phyloP scores from a whole-genome alignment of 37 sponge, comb jelly and placozoan species.

The Spongilla lacustris region DNA sequence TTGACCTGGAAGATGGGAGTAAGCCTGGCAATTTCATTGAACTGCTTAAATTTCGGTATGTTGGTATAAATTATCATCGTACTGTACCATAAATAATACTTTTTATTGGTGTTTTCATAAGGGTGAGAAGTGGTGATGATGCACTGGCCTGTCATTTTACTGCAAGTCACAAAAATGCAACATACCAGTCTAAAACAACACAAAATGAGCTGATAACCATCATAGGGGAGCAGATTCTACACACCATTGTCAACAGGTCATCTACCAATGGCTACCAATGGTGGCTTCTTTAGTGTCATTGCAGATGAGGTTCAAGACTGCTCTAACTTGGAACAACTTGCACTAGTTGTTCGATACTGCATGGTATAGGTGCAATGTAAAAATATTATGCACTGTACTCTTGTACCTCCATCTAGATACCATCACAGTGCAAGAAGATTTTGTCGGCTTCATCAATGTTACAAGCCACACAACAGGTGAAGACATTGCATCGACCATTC shows the following conservation, averaged over 20 bases:
- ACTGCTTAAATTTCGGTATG: too few species aligned
- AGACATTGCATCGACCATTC: background rate
- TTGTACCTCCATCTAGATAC: background rate
- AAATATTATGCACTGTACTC: too few species aligned
- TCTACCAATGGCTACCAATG: too few species aligned
- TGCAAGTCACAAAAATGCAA: conserved; percentile 26
- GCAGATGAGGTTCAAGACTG: conserved; percentile 55
- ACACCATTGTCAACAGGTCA: too few species aligned
- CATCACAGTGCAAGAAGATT: background rate
- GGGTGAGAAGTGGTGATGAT: too few species aligned
- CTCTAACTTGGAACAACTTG: too few species aligned
- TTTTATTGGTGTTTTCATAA: too few species aligned
- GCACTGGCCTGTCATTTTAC: too few species aligned
- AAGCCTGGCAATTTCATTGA: conserved; percentile 14
- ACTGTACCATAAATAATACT: too few species aligned
- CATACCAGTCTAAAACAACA: conserved; percentile 65
- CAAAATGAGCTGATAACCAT: conserved; percentile 67
- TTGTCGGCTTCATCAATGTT: background rate
- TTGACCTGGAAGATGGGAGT: background rate
- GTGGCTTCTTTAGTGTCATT: too few species aligned
- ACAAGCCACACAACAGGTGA: background rate
- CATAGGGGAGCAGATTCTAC: conserved; percentile 34
- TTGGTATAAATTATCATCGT: too few species aligned
- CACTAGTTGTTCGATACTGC: too few species aligned
- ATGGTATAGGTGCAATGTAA: background rate